phyloP scores from a whole-genome alignment of 2,888 invertebrate genomes.

The Drosophila mercatorum region DNA sequence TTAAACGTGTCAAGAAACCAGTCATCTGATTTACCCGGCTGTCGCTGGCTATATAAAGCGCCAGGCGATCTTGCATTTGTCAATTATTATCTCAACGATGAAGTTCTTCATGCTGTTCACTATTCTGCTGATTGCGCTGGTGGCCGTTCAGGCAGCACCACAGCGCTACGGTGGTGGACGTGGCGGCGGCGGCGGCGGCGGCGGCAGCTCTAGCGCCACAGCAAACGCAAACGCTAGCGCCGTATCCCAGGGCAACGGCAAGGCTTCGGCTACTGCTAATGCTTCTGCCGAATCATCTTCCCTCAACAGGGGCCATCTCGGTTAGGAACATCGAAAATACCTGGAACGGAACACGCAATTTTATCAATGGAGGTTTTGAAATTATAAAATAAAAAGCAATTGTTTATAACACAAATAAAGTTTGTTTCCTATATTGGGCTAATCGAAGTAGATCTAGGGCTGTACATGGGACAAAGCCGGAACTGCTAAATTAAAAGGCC shows the following conservation, averaged over 20 bases:
- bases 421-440: not conserved
- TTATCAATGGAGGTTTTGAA: not conserved
- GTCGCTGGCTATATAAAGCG: conserved; percentile 39
- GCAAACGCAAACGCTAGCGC: conserved; percentile 15
- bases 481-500: not conserved
- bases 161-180: not conserved
- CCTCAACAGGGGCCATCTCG: not conserved
- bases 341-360: not conserved
- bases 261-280: not conserved
- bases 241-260: not conserved
- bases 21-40: conserved; percentile 12
- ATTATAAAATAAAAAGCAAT: conserved; percentile 1
- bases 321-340: not conserved
- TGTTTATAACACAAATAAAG: not conserved
- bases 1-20: conserved; percentile 38
- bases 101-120: conserved; percentile 66
- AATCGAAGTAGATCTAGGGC: not conserved
- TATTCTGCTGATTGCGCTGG: conserved; percentile 57
- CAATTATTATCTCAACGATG: conserved; percentile 51
- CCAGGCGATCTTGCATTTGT: conserved; percentile 19
- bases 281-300: conserved; percentile 3
- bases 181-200: not conserved
- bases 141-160: conserved; percentile 50
- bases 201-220: not conserved
- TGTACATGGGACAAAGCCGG: no score